Evolutionary conservation across 1,140 invertebrate species (phyloP).

Genomic region (Ips typographus): DNA sequence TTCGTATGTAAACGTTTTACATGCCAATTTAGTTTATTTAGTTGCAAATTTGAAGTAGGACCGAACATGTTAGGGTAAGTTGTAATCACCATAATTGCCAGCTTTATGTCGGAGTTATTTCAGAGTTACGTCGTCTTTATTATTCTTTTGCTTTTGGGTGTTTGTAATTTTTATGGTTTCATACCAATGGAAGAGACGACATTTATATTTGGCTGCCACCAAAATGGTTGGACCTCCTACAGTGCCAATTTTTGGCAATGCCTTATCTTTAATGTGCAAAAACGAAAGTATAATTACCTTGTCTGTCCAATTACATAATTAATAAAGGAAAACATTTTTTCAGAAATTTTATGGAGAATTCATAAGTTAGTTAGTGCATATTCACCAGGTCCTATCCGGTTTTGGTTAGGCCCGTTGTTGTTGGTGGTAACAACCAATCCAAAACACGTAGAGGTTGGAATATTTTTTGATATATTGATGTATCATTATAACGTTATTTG

Average conservation of each 20-base stretch:
- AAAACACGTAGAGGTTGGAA: conserved; percentile 30
- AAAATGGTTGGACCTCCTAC: conserved; percentile 25
- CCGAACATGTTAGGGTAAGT: too few relatives aligned
- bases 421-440: conserved; percentile 22
- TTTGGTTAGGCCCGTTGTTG: conserved; percentile 36
- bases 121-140: too few relatives aligned
- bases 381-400: conserved; percentile 13
- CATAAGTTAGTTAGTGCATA: conserved; percentile 8
- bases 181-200: conserved; percentile 19
- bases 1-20: too few relatives aligned
- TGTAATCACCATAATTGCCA: too few relatives aligned
- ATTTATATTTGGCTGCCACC: conserved; percentile 21
- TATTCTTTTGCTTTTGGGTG: neutral
- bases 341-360: conserved; percentile 28
- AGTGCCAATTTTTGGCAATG: conserved; percentile 34
- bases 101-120: too few relatives aligned
- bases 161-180: neutral
- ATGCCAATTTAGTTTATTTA: too few relatives aligned
- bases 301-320: neutral
- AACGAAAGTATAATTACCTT: conserved; percentile 12
- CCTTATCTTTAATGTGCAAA: conserved; percentile 19
- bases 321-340: conserved; percentile 8
- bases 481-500: conserved; percentile 7
- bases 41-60: too few relatives aligned
- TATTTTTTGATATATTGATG: neutral